Evolutionary conservation across 1,140 invertebrate genomes (phyloP), one percentile per base, ranked within the genome.

Genomic region (Philotrypesis tridentata): DNA sequence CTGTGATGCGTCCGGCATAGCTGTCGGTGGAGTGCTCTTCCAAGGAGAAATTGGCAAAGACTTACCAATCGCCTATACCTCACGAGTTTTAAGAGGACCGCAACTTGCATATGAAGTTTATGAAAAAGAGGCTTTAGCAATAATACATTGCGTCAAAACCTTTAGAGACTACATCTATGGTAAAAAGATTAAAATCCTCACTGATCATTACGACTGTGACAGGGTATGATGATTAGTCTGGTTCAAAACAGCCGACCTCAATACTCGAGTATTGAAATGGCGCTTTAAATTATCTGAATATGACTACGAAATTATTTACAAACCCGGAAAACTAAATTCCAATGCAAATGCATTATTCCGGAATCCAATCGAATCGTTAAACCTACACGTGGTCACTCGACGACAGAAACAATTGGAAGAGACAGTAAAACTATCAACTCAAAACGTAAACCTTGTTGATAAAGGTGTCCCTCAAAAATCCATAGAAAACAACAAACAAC

Each of bases 171-270:
- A 88, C 84, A 75, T 93, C 6, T 86, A 86, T 70, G 86, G 86
- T n/a, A 86, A 55, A 11, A 84, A 89, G 37, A 92, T 93, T 77
- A 88, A 61, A 8, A 84, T 92, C 2, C 70, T 87, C 33, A 92
- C 90, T 0, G 92, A 93, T 76, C 91, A 92, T 71, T 86, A 87
- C n/a, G 77, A 86, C 89, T 3, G 80, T 92, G n/a, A 73, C 80
- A 48, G n/a, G n/a, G n/a, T n/a, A n/a, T n/a, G n/a, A n/a, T n/a
- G n/a, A n/a, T n/a, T n/a, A n/a, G n/a, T n/a, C n/a, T 93, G 87
- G 87, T 82, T 92, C 9, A 83, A 84, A 9, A 5, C 33, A 37
- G 33, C 33, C 9, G 33, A 37, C 9, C 33, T 37, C 9, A 37
- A 60, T 17, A 60, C n/a, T 11, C 4, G 55, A n/a, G 55, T 60